Base-by-base conservation (phyloP, 2,888 invertebrate species). In the Neuroscelio doddi region DNA sequence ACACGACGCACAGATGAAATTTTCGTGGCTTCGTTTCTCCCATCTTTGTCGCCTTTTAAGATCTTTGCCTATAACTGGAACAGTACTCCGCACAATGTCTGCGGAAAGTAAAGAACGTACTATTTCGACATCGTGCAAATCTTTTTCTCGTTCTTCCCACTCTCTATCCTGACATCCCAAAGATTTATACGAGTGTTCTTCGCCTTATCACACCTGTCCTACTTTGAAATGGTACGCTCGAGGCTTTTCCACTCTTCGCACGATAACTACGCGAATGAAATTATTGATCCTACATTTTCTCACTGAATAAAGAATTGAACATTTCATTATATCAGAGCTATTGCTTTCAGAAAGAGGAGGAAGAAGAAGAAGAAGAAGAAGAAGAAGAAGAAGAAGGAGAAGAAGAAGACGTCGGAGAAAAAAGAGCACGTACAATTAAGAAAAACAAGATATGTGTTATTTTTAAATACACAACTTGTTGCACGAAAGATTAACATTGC, bases 151-250 rank as follows among this genome's bases (percentile, higher is more conserved):
- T 66, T 47, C 49, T 56, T 46, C 24, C 27, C 39, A 5, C 39
- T 16, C 38, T 38, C 38, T 12, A n/a, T 29, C 39, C 46, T 36
- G 36, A 39, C 36, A 39, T 42, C 50, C 17, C 10, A 34, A 62
- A 62, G 57, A 67, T 63, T 67, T 58, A 58, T 67, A 56, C 59
- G 59, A 67, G 56, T 67, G 59, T 64, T 64, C 63, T 59, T 52
- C 45, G 59, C 56, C 63, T 67, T 67, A 67, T 63, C 67, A 59
- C 63, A 65, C 65, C 65, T 65, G 61, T 65, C 61, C 56, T 39
- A 47, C 52, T 61, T 61, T 52, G 57, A 67, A 62, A 52, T 46
- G 59, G 55, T 51, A 56, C 58, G 62, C 67, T 58, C 63, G 41
- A 34, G 63, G 67, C 64, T 57, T 57, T 64, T 53, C 53, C 39